Evolutionary conservation across 2,888 invertebrate species (phyloP).

Genomic region (Drosophila mimica): DNA sequence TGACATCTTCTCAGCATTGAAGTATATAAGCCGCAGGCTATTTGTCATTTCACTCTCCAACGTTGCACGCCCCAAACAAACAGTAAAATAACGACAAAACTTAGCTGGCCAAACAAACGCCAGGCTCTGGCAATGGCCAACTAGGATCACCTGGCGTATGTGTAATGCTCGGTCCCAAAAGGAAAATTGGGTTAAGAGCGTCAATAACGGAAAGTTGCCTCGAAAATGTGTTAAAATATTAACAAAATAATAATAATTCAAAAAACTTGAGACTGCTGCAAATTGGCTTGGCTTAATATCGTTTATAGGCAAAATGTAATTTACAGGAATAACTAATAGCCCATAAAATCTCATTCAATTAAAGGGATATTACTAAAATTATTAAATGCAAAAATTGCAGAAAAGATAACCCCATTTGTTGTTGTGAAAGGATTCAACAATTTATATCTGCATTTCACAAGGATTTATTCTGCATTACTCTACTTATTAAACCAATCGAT

Average conservation of each 20-base stretch:
- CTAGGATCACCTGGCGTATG: slow-evolving; percentile 50
- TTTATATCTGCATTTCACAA: not conserved
- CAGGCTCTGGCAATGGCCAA: slow-evolving; percentile 1
- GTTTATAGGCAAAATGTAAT: not conserved
- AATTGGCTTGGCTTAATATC: not conserved
- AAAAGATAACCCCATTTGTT: too few relatives aligned
- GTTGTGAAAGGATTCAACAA: not conserved
- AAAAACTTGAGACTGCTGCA: not conserved
- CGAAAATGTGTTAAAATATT: slow-evolving; percentile 1
- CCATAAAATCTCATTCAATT: not conserved
- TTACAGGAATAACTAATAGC: not conserved
- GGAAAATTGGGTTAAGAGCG: slow-evolving; percentile 59
- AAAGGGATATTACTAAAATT: not conserved
- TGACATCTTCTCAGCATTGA: slow-evolving; percentile 74
- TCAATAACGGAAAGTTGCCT: not conserved
- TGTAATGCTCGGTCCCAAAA: slow-evolving; percentile 31
- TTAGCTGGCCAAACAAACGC: slow-evolving; percentile 19
- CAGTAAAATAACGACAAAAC: slow-evolving; percentile 20
- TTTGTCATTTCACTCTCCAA: slow-evolving; percentile 73
- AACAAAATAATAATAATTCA: slow-evolving; percentile 1
- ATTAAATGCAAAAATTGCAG: not conserved
- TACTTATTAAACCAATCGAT: not conserved
- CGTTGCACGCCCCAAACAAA: slow-evolving; percentile 45
- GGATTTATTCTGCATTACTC: not conserved
- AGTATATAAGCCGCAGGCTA: slow-evolving; percentile 72